Evolutionary conservation across 2,888 invertebrate genomes (phyloP).

Genomic region (Hedya salicella): DNA sequence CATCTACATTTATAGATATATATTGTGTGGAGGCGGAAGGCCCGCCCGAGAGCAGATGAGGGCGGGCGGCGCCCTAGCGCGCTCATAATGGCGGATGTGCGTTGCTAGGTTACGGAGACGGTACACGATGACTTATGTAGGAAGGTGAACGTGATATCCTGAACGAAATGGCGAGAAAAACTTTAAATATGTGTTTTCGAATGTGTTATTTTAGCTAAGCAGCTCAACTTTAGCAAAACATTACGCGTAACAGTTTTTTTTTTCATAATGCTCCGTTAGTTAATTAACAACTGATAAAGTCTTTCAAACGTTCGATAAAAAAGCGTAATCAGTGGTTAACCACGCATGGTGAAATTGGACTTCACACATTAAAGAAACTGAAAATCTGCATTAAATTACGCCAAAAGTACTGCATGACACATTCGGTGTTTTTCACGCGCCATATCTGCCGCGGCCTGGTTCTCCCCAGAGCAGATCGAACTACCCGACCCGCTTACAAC

Average conservation of each 20-base stretch:
- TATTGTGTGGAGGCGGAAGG: slow-evolving; percentile 30
- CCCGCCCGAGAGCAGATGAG: slow-evolving; percentile 48
- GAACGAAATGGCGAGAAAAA: no score
- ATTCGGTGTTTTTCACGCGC: slow-evolving; percentile 55
- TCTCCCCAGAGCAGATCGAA: slow-evolving; percentile 82
- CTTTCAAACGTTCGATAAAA: no score
- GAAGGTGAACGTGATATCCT: no score
- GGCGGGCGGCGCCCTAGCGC: slow-evolving; percentile 53
- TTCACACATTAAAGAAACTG: background rate
- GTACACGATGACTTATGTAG: slow-evolving; percentile 4
- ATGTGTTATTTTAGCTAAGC: no score
- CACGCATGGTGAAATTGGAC: no score
- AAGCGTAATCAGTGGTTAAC: no score
- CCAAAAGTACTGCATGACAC: slow-evolving; percentile 42
- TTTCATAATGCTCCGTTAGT: no score
- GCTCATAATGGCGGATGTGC: slow-evolving; percentile 45
- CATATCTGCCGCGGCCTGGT: slow-evolving; percentile 64
- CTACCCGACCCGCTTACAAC: slow-evolving; percentile 52
- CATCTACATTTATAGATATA: background rate
- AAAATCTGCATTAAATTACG: slow-evolving; percentile 26
- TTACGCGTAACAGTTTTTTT: no score
- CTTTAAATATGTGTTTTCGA: no score
- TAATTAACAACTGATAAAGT: no score
- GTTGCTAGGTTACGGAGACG: slow-evolving; percentile 10
- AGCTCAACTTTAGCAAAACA: no score